Evolutionary conservation across 1,140 invertebrate species (phyloP).

Genomic region (Drosophila orosa): DNA sequence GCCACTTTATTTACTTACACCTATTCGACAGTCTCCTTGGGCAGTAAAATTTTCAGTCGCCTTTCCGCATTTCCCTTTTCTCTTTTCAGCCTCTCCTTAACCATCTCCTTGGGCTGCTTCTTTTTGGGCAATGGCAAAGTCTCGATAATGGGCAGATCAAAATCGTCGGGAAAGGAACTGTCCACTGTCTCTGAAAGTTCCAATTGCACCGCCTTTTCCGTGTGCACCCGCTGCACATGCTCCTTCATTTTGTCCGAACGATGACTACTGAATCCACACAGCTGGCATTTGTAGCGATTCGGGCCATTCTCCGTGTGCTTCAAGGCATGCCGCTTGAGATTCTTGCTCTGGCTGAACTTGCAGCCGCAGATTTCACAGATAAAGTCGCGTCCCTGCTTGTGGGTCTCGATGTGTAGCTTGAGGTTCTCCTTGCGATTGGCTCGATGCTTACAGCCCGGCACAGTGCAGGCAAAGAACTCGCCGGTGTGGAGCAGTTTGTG

Average conservation of each 20-base stretch:
- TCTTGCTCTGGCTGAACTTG: slow-evolving; percentile 85
- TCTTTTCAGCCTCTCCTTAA: not conserved
- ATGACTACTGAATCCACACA: slow-evolving; percentile 85
- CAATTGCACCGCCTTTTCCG: slow-evolving; percentile 81
- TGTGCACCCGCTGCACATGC: slow-evolving; percentile 84
- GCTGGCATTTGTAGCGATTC: slow-evolving; percentile 80
- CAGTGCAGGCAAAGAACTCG: slow-evolving; percentile 85
- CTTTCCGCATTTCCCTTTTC: slow-evolving; percentile 40
- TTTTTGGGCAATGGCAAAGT: slow-evolving; percentile 12
- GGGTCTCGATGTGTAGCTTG: slow-evolving; percentile 85
- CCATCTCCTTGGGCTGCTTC: slow-evolving; percentile 9
- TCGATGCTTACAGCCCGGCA: slow-evolving; percentile 85
- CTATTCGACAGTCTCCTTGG: slow-evolving; percentile 44
- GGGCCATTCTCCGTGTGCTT: slow-evolving; percentile 82
- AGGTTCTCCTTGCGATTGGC: slow-evolving; percentile 85
- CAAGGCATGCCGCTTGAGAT: slow-evolving; percentile 85
- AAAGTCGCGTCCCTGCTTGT: slow-evolving; percentile 86
- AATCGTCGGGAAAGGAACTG: slow-evolving; percentile 76
- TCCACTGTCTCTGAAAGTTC: slow-evolving; percentile 79
- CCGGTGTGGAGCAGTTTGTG: slow-evolving; percentile 86
- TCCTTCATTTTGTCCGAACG: slow-evolving; percentile 86
- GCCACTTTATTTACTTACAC: not conserved
- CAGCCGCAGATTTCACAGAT: slow-evolving; percentile 85
- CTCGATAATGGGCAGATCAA: slow-evolving; percentile 56
- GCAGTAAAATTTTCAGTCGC: slow-evolving; percentile 56